A percentile compares a stretch with the other conserved stretches of the same genome.
phyloP scores from a whole-genome alignment of 2,888 invertebrate species.

The Cephus rjabovi region DNA sequence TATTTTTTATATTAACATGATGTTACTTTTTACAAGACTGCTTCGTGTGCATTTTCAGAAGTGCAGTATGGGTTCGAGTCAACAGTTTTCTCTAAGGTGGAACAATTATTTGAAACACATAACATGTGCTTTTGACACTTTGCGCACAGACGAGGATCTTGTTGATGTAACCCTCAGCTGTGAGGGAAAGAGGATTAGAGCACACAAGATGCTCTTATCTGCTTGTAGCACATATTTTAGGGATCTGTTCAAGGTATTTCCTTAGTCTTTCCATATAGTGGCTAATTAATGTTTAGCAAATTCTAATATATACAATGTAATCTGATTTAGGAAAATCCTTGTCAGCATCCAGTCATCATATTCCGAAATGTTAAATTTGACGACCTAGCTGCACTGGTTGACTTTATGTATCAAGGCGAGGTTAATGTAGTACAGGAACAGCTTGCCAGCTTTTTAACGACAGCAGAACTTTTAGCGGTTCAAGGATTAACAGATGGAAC shows the following conservation, averaged over 20 bases:
- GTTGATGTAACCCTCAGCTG: constrained; percentile 89
- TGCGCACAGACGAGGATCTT: constrained; percentile 72
- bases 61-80: constrained; percentile 72
- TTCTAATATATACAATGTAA: not conserved
- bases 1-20: not conserved
- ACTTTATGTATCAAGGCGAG: constrained; percentile 87
- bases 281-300: constrained; percentile 2
- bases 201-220: constrained; percentile 86
- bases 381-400: constrained; percentile 81
- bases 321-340: constrained; percentile 77
- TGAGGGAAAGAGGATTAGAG: constrained; percentile 85
- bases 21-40: not conserved
- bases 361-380: constrained; percentile 83
- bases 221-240: constrained; percentile 86
- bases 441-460: constrained; percentile 80
- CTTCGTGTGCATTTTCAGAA: constrained; percentile 20
- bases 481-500: constrained; percentile 78
- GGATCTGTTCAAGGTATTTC: constrained; percentile 67
- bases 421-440: constrained; percentile 85
- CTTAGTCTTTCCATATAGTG: not conserved
- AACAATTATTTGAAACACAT: constrained; percentile 87
- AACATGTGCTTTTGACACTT: constrained; percentile 82
- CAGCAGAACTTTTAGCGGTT: constrained; percentile 81
- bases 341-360: constrained; percentile 84
- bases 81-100: constrained; percentile 89